phyloP scores from a whole-genome alignment of 2,797 vertebrate species.

The Glossophaga mutica region DNA sequence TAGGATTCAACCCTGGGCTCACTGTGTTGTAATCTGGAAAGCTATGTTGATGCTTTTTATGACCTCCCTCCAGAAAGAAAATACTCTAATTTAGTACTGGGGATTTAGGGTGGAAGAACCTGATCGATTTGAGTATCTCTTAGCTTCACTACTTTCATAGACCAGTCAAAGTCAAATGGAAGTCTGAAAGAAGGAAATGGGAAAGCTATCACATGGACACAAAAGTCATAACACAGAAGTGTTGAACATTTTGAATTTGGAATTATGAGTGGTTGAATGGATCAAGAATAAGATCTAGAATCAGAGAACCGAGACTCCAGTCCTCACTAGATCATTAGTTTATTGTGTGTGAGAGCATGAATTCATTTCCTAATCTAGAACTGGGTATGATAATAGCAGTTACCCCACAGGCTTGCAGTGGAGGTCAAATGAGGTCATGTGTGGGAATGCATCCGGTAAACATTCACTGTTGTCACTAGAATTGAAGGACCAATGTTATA shows the following conservation, averaged over 20 bases:
- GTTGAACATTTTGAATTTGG: neutral
- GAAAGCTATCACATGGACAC: neutral
- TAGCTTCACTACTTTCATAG: neutral
- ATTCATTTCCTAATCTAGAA: neutral
- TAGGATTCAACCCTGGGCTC: slow-evolving; percentile 6
- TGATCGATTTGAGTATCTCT: neutral
- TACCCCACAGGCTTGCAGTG: neutral
- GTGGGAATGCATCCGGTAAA: neutral
- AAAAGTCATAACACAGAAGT: neutral
- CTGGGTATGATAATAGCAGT: neutral
- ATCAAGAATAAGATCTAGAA: neutral
- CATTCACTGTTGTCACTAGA: neutral
- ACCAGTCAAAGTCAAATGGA: neutral
- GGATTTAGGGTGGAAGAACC: neutral
- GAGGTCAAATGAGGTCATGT: neutral
- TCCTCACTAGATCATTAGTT: neutral
- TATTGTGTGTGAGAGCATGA: neutral
- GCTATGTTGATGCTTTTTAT: slow-evolving; percentile 15
- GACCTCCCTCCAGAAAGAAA: slow-evolving; percentile 13
- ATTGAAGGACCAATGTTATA: neutral
- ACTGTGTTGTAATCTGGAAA: slow-evolving; percentile 42
- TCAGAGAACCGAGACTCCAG: neutral
- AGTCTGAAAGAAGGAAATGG: neutral
- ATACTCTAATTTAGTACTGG: neutral
- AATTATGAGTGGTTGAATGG: neutral